A percentile compares a stretch with the other conserved stretches of the same genome.
Evolutionary conservation across 2,797 vertebrate genomes (phyloP).

Genomic region (Martes flavigula): DNA sequence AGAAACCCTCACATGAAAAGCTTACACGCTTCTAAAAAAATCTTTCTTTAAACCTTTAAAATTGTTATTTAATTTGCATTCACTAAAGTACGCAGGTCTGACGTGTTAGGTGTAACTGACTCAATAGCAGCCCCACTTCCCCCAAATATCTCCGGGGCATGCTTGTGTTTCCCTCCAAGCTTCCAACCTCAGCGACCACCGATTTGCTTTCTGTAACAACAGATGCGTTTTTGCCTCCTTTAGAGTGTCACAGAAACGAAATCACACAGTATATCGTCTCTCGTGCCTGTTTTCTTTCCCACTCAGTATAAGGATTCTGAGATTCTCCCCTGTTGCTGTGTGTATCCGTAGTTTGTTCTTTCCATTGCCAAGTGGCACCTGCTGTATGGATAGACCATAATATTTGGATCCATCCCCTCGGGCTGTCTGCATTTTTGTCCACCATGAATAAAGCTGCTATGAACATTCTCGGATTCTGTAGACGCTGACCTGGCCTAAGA

Average conservation of each 20-base stretch:
- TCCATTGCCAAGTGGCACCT: background rate
- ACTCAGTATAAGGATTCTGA: background rate
- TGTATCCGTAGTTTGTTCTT: background rate
- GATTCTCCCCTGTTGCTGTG: background rate
- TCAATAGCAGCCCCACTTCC: background rate
- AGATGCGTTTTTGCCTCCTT: background rate
- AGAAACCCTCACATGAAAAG: background rate
- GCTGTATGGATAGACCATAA: background rate
- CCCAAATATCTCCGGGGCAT: background rate
- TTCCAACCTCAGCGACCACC: background rate
- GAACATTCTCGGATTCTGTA: background rate
- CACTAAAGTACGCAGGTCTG: background rate
- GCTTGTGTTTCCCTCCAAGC: too few species aligned
- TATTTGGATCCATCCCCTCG: background rate
- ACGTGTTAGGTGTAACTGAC: background rate
- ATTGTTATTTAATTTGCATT: background rate
- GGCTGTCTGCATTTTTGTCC: background rate
- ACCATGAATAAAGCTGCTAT: background rate
- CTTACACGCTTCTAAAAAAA: background rate
- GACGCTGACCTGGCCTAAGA: background rate
- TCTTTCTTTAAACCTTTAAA: background rate
- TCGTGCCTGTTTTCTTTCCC: background rate
- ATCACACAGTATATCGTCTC: background rate
- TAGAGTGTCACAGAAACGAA: background rate
- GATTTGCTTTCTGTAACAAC: background rate